Evolutionary conservation across 2,888 invertebrate species (phyloP).

Genomic region (Eupeodes luniger): DNA sequence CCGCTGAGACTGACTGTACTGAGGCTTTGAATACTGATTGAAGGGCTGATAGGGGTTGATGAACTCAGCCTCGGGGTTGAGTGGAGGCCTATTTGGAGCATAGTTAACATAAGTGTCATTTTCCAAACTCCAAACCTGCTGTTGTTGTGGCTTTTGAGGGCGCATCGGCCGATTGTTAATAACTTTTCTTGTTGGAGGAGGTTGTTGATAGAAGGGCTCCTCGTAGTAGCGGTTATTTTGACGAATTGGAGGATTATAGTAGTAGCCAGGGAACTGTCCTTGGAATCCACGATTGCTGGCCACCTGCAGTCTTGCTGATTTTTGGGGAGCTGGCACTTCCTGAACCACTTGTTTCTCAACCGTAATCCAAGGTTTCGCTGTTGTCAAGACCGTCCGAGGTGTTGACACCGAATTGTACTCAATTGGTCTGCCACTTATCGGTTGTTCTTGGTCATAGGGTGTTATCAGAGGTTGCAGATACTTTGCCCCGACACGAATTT

Average conservation of each 20-base stretch:
- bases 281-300: slow-evolving; percentile 79
- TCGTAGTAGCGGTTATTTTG: slow-evolving; percentile 80
- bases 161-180: slow-evolving; percentile 71
- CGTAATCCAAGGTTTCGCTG: slow-evolving; percentile 79
- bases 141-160: slow-evolving; percentile 83
- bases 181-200: slow-evolving; percentile 71
- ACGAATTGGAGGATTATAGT: slow-evolving; percentile 78
- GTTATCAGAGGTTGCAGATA: slow-evolving; percentile 71
- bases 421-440: slow-evolving; percentile 81
- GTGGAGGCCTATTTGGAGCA: slow-evolving; percentile 85
- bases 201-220: slow-evolving; percentile 77
- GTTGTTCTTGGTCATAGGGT: slow-evolving; percentile 79
- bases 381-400: slow-evolving; percentile 87
- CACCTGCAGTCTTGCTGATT: slow-evolving; percentile 71
- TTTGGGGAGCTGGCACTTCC: slow-evolving; percentile 75
- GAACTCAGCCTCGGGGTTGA: slow-evolving; percentile 88
- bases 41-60: slow-evolving; percentile 83
- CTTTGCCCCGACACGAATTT: slow-evolving; percentile 81
- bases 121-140: slow-evolving; percentile 83
- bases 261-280: slow-evolving; percentile 81
- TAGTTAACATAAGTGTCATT: slow-evolving; percentile 89
- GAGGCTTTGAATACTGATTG: slow-evolving; percentile 74
- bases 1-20: slow-evolving; percentile 63
- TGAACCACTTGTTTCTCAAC: slow-evolving; percentile 79
- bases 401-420: slow-evolving; percentile 86